Evolutionary conservation across 2,113 vertebrate species (phyloP), one percentile per base, ranked within the genome.

Genomic region (Nicator chloris): DNA sequence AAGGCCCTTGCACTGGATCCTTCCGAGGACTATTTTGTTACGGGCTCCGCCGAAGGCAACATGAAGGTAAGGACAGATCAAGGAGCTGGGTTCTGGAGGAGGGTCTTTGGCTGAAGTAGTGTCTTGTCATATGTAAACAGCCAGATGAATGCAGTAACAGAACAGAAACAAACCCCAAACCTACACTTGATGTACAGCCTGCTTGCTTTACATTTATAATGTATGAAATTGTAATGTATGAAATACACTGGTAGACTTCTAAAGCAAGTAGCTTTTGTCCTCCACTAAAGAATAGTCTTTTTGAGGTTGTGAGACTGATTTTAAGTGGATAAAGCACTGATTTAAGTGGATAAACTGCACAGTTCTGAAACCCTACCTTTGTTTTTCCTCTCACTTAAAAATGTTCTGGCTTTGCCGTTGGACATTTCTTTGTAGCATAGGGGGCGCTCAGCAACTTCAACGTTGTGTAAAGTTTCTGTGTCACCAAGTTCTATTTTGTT

Each of bases 21-120:
- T 91, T 98, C 97, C 2, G 99, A 99, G 97, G 99, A 99, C 78
- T 99, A 98, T 95, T 99, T 99, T 57, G 98, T 99, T 51, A 99
- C 99, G 1, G 99, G 99, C 60, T 99, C 99, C 1, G 99, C 99
- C 1, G 99, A 99, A 97, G 99, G 99, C 39, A 99, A 99, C 97
- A 99, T 99, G 98, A 99, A 99, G 99, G 99, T 99, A 97, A 98
- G 96, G 26, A 6, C 37, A 40, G 17, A 7, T 3, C 7, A 49
- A 73, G 61, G n/a, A 31, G 37, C 39, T 1, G 27, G 44, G 8
- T 1, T 27, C 27, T 44, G 16, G 1, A 17, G 33, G 30, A 60
- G 13, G 33, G 21, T 9, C 18, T 71, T 51, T 22, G 53, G n/a
- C 75, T 60, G 78, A 21, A 33, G 60, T 2, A 53, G 23, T 6